phyloP scores from a whole-genome alignment of 2,888 invertebrate species.

The Ectemnius continuus region DNA sequence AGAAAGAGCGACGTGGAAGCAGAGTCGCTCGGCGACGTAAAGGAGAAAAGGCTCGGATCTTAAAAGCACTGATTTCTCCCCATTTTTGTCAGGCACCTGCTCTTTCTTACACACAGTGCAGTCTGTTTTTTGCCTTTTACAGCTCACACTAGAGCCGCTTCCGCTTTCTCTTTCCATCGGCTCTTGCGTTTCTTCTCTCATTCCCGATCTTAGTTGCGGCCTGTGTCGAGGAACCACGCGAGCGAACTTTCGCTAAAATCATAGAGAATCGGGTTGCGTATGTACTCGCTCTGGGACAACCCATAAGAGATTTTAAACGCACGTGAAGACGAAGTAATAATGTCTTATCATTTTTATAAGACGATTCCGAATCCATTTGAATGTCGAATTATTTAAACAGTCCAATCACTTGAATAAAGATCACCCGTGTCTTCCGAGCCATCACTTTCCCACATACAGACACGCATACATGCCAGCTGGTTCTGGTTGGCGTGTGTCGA shows the following conservation, averaged over 20 bases:
- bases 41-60: neutral
- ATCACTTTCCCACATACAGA: no score
- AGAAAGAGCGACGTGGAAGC: neutral
- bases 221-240: no score
- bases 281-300: no score
- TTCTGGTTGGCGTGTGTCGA: slow-evolving; percentile 62
- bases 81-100: neutral
- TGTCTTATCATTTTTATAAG: no score
- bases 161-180: neutral
- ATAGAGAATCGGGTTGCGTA: no score
- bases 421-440: no score
- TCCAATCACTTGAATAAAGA: no score
- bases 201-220: neutral
- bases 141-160: neutral
- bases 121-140: neutral
- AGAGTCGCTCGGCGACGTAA: neutral
- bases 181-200: neutral
- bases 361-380: no score
- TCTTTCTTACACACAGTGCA: neutral
- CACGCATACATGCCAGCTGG: slow-evolving; percentile 21
- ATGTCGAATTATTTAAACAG: no score
- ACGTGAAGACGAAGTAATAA: no score
- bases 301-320: no score
- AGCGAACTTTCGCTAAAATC: no score
- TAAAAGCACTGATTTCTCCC: neutral